Conservation (phyloP, 2,888 invertebrate genomes). For the Dyspetes luteomarginatus region DNA sequence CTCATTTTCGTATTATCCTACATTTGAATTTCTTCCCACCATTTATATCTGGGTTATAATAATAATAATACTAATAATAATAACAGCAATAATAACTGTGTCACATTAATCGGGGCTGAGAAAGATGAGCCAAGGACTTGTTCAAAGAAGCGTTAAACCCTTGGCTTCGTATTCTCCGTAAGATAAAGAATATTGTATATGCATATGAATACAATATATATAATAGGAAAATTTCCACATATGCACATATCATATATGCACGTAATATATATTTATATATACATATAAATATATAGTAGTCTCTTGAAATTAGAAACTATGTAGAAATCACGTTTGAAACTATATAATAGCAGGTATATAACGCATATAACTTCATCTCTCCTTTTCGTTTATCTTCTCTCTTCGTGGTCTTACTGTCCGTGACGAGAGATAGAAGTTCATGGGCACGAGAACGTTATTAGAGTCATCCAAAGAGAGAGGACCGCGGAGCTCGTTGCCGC, state of each 20-base stretch:
- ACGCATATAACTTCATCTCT: neutral
- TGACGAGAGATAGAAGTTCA: constrained; percentile 63
- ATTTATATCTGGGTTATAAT: neutral
- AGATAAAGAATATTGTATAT: constrained; percentile 28
- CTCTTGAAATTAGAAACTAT: constrained; percentile 58
- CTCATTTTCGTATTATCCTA: neutral
- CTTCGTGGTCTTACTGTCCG: constrained; percentile 18
- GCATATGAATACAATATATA: neutral
- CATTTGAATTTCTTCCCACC: too few species aligned
- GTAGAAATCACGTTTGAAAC: constrained; percentile 47
- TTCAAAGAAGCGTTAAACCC: constrained; percentile 40
- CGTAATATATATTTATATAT: neutral
- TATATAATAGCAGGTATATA: constrained; percentile 12
- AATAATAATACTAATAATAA: neutral
- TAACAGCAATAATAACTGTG: constrained; percentile 19
- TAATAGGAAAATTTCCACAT: too few species aligned
- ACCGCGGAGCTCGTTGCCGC: constrained; percentile 31
- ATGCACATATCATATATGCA: too few species aligned
- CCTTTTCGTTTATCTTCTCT: constrained; percentile 6
- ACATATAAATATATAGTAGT: constrained; percentile 2
- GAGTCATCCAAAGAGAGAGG: constrained; percentile 51
- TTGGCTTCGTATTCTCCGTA: constrained; percentile 20
- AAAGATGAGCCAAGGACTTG: constrained; percentile 52
- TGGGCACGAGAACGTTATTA: constrained; percentile 62
- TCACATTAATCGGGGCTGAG: constrained; percentile 29